Evolutionary conservation across 2,888 invertebrate species (phyloP).

Genomic region (Toxonevra muliebris): DNA sequence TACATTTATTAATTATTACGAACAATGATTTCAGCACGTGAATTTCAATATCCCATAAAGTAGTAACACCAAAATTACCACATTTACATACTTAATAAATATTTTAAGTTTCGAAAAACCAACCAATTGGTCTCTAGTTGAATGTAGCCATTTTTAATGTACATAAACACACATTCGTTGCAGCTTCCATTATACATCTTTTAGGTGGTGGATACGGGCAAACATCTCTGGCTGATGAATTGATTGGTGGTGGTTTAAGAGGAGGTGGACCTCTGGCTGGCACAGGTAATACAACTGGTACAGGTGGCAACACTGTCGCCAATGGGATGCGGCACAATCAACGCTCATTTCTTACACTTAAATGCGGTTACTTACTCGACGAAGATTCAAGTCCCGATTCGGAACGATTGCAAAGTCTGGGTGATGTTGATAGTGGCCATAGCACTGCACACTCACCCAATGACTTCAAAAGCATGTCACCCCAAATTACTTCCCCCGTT

Average conservation of each 20-base stretch:
- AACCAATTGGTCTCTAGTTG: slow-evolving; percentile 33
- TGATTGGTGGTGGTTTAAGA: slow-evolving; percentile 50
- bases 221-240: slow-evolving; percentile 66
- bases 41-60: too few relatives aligned
- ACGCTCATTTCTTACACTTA: slow-evolving; percentile 73
- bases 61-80: too few relatives aligned
- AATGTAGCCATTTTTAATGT: slow-evolving; percentile 37
- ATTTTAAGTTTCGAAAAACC: too few relatives aligned
- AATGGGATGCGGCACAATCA: slow-evolving; percentile 47
- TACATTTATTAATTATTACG: too few relatives aligned
- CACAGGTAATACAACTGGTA: slow-evolving; percentile 5
- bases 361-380: slow-evolving; percentile 79
- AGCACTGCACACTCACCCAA: slow-evolving; percentile 93
- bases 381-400: slow-evolving; percentile 89
- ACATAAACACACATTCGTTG: slow-evolving; percentile 51
- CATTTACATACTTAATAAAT: too few relatives aligned
- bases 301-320: slow-evolving; percentile 31
- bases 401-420: slow-evolving; percentile 78
- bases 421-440: slow-evolving; percentile 87
- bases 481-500: slow-evolving; percentile 71
- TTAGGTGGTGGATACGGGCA: slow-evolving; percentile 65
- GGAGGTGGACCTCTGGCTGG: not conserved
- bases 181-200: slow-evolving; percentile 73
- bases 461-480: slow-evolving; percentile 87
- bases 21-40: too few relatives aligned